Evolutionary conservation across 2,888 invertebrate genomes (phyloP).

Genomic region (Luperina testacea): DNA sequence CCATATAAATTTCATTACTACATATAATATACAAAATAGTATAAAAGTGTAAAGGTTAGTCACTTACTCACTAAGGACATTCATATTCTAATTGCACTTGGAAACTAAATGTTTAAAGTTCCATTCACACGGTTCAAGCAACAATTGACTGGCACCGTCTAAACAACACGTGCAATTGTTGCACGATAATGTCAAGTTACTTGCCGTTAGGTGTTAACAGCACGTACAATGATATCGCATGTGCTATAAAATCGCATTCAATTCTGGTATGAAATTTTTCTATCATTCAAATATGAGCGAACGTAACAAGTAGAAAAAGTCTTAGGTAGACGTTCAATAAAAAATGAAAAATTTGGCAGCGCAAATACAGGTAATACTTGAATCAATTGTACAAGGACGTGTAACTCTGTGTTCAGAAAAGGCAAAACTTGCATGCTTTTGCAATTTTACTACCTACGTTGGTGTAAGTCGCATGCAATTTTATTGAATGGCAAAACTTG

Average conservation of each 20-base stretch:
- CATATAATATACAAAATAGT: neutral
- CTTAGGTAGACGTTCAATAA: neutral
- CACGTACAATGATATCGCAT: neutral
- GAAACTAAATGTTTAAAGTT: neutral
- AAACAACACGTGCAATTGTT: neutral
- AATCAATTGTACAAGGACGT: neutral
- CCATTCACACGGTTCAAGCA: neutral
- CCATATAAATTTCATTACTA: neutral
- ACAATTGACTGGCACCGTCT: neutral
- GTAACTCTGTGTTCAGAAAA: neutral
- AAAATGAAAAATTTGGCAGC: neutral
- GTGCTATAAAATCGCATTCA: neutral
- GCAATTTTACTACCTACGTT: neutral
- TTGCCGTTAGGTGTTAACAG: too few relatives aligned
- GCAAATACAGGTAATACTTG: neutral
- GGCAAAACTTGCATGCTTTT: neutral
- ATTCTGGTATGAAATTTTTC: neutral
- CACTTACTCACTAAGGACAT: constrained; percentile 7
- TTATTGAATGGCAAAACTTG: neutral
- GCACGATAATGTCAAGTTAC: neutral
- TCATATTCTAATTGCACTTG: constrained; percentile 51
- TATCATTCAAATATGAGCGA: neutral
- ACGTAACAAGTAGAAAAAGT: too few relatives aligned
- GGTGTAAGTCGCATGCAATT: neutral
- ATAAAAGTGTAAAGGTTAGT: constrained; percentile 38